phyloP scores from a whole-genome alignment of 2,113 vertebrate genomes.

The Hemiprocne comata region DNA sequence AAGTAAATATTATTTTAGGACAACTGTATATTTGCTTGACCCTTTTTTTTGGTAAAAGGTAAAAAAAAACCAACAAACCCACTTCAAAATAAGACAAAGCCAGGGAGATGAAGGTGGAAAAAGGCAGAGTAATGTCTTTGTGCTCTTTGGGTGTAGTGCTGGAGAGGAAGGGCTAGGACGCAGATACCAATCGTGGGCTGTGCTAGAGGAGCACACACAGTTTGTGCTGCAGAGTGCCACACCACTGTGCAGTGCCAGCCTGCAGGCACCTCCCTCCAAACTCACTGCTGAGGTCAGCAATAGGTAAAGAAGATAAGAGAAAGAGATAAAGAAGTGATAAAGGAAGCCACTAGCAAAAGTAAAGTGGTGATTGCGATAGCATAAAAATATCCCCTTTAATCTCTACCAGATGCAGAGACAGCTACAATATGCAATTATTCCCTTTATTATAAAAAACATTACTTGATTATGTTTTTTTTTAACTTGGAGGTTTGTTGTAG shows the following conservation, averaged over 20 bases:
- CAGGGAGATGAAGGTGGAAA: background rate
- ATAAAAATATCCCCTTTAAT: background rate
- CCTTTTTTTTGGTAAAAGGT: background rate
- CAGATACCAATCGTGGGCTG: accelerated
- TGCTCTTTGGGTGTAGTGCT: accelerated
- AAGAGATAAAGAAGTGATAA: background rate
- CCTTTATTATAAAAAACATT: background rate
- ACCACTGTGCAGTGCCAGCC: no score
- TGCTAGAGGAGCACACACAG: background rate
- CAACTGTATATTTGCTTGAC: background rate
- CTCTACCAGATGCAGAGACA: background rate
- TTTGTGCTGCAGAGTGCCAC: background rate
- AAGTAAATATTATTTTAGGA: background rate
- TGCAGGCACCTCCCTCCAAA: background rate
- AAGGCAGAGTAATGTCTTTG: background rate
- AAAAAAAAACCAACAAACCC: background rate
- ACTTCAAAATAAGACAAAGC: background rate
- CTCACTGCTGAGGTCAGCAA: background rate
- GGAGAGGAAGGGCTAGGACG: background rate
- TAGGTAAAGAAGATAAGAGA: background rate
- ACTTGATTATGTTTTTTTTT: background rate
- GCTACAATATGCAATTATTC: background rate
- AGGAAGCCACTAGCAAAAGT: background rate
- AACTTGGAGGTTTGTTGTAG: background rate
- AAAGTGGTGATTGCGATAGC: background rate